These are phyloP conservation scores for Thaleichthys pacificus DNA, from an alignment of 2,797 vertebrate species.

Conservation along the genomic window DNA sequence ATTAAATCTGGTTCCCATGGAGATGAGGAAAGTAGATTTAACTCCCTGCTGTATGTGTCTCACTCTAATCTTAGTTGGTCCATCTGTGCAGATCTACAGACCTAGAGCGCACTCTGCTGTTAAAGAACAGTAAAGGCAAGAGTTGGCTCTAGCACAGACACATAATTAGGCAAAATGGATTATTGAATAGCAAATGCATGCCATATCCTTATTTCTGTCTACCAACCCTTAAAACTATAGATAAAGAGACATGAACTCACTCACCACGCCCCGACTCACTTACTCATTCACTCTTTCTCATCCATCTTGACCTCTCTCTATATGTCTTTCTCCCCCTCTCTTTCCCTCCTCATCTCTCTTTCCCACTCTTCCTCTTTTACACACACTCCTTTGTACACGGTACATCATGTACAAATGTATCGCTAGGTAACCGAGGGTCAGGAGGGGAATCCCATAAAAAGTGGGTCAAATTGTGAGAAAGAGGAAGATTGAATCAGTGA, in stretches of 20 bases:
- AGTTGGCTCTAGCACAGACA: not conserved
- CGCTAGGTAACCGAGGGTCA: slow-evolving; percentile 48
- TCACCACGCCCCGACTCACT: not conserved
- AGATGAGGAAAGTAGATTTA: not conserved
- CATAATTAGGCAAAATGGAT: not conserved
- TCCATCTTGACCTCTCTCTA: not conserved
- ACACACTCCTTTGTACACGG: slow-evolving; percentile 10
- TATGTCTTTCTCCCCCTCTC: not conserved
- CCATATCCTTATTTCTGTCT: slow-evolving; percentile 33
- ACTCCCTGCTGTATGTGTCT: not conserved
- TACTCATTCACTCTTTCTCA: not conserved
- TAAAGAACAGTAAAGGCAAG: not conserved
- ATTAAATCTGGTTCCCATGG: not conserved
- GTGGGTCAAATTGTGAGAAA: slow-evolving; percentile 50
- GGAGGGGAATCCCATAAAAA: slow-evolving; percentile 47
- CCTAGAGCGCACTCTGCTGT: slow-evolving; percentile 47
- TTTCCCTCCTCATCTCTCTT: not conserved
- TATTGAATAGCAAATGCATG: not conserved
- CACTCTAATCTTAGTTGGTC: not conserved
- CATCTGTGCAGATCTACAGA: not conserved
- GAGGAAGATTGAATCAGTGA: slow-evolving; percentile 12
- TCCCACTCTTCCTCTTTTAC: not conserved
- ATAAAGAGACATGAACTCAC: not conserved
- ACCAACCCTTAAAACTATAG: not conserved
- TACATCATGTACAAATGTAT: too few species aligned